Evolutionary conservation across 2,888 invertebrate species (phyloP), one percentile per base, ranked within the genome.

Genomic region (Spialia ferax): DNA sequence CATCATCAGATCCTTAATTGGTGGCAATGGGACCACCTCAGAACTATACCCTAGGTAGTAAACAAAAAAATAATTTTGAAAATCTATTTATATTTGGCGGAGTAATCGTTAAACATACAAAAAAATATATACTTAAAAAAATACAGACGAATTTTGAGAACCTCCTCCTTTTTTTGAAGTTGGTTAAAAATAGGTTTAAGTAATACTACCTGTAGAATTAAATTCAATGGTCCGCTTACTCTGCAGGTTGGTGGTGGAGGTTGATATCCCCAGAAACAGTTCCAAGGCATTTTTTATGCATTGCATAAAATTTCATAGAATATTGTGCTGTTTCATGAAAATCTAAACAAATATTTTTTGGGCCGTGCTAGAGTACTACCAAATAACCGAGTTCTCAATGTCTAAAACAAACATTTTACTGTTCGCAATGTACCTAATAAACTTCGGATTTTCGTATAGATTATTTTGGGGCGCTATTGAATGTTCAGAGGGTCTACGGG

Each of bases 261-360:
- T 72, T 93, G 83, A 74, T 93, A 93, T 73, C 93, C 93, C 93
- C 93, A 93, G 54, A 93, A 77, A 78, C 93, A 93, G 78, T 89
- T 93, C 93, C 93, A 93, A 82, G 93, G 91, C 93, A 93, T 93
- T 80, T 79, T 77, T 85, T 78, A 71, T 72, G 79, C 85, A 88
- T 86, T 77, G 23, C 50, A 59, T 65, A 6, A 56, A 35, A 38
- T 65, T 64, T 63, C 15, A 48, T 10, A 32, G n/a, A 26, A 26
- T 63, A 52, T 66, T 55, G 13, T 20, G 7, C 5, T 3, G n/a
- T 35, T 35, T 35, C 13, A 35, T 35, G 11, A 35, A 35, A 35
- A 10, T 13, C 1, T 35, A 29, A 8, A 29, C 29, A 29, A 29
- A 29, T 10, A 29, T n/a, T 29, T 29, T 29, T 29, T 29, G 29